A percentile compares a stretch with the other conserved stretches of the same genome.
phyloP scores from a whole-genome alignment of 2,888 invertebrate genomes.

The Philereme transversata region DNA sequence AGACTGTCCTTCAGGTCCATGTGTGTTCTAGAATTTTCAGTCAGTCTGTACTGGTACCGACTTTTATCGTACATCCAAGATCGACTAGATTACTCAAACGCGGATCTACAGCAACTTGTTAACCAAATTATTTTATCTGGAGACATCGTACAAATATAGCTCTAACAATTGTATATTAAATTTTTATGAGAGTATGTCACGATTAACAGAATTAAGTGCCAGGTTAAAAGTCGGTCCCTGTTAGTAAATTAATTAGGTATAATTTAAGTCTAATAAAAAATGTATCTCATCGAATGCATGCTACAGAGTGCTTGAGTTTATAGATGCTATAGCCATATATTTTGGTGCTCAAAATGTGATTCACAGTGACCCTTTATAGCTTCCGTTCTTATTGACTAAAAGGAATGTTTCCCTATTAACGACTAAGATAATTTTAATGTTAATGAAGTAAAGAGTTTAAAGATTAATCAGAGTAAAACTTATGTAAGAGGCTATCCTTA shows the following conservation, averaged over 20 bases:
- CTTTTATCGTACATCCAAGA: too few relatives aligned
- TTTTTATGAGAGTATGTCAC: too few relatives aligned
- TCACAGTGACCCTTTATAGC: conserved; percentile 61
- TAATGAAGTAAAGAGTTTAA: conserved; percentile 17
- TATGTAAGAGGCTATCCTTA: conserved; percentile 16
- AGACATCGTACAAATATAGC: too few relatives aligned
- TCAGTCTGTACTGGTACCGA: too few relatives aligned
- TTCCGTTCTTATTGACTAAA: conserved; percentile 15
- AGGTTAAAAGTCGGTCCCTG: conserved; percentile 1
- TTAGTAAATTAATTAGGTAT: conserved; percentile 7
- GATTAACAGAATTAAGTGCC: not conserved
- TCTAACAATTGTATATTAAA: too few relatives aligned
- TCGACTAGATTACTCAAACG: too few relatives aligned
- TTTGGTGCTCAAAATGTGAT: conserved; percentile 73
- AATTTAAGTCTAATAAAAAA: conserved; percentile 36
- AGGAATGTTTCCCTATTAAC: not conserved
- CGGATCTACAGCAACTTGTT: too few relatives aligned
- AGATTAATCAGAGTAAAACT: conserved; percentile 16
- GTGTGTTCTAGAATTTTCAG: too few relatives aligned
- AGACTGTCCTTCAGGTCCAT: too few relatives aligned
- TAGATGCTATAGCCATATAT: conserved; percentile 48
- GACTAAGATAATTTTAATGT: conserved; percentile 12
- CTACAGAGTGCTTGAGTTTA: conserved; percentile 45
- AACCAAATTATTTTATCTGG: too few relatives aligned
- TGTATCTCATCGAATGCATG: conserved; percentile 55